phyloP scores from a whole-genome alignment of 2,113 vertebrate species.

The Maylandia zebra region DNA sequence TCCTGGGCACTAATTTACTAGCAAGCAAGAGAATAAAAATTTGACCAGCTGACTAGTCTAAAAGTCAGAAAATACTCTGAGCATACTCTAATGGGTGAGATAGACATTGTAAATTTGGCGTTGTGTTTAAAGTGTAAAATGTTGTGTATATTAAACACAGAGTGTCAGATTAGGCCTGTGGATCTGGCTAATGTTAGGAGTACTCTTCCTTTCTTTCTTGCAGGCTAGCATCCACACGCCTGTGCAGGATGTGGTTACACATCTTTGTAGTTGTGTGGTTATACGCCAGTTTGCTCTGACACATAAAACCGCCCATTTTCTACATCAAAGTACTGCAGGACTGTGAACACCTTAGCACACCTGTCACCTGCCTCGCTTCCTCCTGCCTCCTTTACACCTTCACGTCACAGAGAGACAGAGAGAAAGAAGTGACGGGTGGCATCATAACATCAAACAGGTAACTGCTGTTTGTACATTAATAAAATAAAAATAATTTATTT shows the following conservation, averaged over 20 bases:
- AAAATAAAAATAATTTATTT: not conserved
- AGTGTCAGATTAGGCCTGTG: not conserved
- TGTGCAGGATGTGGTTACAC: not conserved
- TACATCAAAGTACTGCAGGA: not conserved
- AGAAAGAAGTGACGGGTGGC: not conserved
- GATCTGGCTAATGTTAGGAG: not conserved
- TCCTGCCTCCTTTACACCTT: not conserved
- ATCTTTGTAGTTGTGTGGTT: not conserved
- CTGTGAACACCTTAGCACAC: not conserved
- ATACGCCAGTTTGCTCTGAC: not conserved
- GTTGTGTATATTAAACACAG: not conserved
- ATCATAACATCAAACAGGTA: rapidly evolving
- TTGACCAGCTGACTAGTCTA: not conserved
- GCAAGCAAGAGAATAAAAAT: not conserved
- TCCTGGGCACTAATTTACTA: not conserved
- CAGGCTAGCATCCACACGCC: not conserved
- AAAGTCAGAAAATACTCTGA: not conserved
- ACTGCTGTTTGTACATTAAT: rapidly evolving
- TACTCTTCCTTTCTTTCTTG: not conserved
- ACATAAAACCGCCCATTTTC: not conserved
- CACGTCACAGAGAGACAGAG: not conserved
- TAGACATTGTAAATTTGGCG: not conserved
- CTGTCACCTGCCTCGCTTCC: not conserved
- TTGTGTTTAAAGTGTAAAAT: not conserved
- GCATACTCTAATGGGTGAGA: not conserved